Percentiles rank a stretch among this genome's conserved stretches.
phyloP scores from a whole-genome alignment of 2,888 invertebrate genomes.

The Caenorhabditis wallacei region DNA sequence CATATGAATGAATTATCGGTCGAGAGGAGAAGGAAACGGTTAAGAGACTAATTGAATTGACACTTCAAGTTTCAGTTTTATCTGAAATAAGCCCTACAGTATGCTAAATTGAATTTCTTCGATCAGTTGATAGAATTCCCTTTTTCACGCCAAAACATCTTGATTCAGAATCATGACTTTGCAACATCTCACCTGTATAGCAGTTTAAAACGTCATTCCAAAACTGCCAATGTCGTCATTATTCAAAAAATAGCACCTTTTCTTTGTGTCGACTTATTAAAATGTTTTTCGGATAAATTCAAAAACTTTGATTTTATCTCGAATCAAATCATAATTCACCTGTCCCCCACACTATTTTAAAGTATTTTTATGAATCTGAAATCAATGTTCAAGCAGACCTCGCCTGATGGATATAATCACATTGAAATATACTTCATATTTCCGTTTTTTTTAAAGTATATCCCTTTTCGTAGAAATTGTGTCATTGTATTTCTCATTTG shows the following conservation, averaged over 20 bases:
- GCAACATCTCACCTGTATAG: neutral
- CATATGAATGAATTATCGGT: constrained; percentile 10
- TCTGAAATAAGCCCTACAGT: too few relatives aligned
- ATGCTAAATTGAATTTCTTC: too few relatives aligned
- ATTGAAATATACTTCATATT: neutral
- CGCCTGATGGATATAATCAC: neutral
- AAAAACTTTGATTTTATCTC: constrained; percentile 7
- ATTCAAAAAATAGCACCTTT: constrained; percentile 16
- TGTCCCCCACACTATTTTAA: constrained; percentile 6
- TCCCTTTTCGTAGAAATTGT: neutral
- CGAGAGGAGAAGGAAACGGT: neutral
- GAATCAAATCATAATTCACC: constrained; percentile 8
- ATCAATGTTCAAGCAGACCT: neutral
- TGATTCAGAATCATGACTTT: neutral
- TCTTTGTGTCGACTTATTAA: constrained; percentile 1
- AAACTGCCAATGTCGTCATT: neutral
- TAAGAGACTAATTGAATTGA: too few relatives aligned
- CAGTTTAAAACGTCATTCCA: neutral
- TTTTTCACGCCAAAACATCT: too few relatives aligned
- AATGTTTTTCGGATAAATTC: neutral
- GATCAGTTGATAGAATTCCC: too few relatives aligned
- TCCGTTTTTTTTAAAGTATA: neutral
- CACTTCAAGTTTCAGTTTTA: too few relatives aligned
- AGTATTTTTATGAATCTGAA: neutral
- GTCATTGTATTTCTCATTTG: constrained; percentile 1